A percentile compares a stretch with the other conserved stretches of the same genome.
These are phyloP conservation scores for Syrrhaptes paradoxus DNA, from an alignment of 2,113 vertebrate genomes.

Conservation along the genomic window DNA sequence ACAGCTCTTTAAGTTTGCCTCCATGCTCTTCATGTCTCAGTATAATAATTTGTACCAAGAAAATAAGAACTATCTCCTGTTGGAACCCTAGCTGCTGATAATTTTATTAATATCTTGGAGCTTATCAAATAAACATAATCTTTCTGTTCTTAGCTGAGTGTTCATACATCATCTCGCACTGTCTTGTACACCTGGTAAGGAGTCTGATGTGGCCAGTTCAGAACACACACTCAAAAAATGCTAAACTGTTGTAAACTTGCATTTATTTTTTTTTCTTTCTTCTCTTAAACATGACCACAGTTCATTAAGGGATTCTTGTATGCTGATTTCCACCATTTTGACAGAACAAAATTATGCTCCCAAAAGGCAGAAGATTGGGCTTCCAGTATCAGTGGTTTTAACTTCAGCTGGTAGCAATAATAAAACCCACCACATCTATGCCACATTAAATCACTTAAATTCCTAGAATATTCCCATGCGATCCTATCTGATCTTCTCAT, in stretches of 20 bases:
- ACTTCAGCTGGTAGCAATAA: not conserved
- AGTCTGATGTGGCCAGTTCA: not conserved
- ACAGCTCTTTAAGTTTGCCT: not conserved
- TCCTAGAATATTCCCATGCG: not conserved
- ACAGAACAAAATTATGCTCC: not conserved
- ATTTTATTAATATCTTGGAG: not conserved
- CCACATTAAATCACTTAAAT: conserved; percentile 1
- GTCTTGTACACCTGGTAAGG: not conserved
- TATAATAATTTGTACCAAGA: not conserved
- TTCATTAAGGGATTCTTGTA: not conserved
- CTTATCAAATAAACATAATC: not conserved
- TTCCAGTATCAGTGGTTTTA: not conserved
- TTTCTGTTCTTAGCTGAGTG: not conserved
- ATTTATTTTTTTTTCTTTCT: not conserved
- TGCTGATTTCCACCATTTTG: not conserved
- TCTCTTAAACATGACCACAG: not conserved
- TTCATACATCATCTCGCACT: not conserved
- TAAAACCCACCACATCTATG: not conserved
- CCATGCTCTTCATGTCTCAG: not conserved
- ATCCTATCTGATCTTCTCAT: not conserved
- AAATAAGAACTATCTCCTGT: not conserved
- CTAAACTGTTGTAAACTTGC: not conserved
- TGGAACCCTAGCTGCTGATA: not conserved
- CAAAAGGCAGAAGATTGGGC: not conserved
- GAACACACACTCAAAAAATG: not conserved